These are phyloP conservation scores for Xenopus laevis DNA, from an alignment of 2,113 vertebrate species.

Conservation along the genomic window DNA sequence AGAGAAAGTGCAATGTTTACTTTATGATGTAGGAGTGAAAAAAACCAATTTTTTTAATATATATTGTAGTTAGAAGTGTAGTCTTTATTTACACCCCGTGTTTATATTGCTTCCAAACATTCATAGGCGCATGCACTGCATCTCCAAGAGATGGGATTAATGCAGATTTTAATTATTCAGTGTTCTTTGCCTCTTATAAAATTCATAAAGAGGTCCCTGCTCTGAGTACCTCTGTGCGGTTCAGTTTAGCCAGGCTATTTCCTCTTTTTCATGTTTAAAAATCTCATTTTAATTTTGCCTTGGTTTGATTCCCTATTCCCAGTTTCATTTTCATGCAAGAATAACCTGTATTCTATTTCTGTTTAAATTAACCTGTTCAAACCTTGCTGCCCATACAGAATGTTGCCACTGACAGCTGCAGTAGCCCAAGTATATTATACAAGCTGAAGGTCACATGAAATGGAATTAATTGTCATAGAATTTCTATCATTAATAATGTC, in stretches of 20 bases:
- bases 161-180: slow-evolving; percentile 40
- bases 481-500: no score
- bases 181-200: slow-evolving; percentile 28
- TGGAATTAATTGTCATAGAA: no score
- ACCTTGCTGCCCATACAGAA: neutral
- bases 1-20: no score
- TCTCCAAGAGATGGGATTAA: slow-evolving; percentile 26
- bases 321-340: neutral
- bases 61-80: no score
- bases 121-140: no score
- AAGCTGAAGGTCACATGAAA: no score
- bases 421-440: no score
- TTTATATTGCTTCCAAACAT: no score
- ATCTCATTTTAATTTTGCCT: neutral
- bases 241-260: slow-evolving; percentile 25
- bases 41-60: no score
- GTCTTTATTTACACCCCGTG: no score
- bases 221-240: slow-evolving; percentile 10
- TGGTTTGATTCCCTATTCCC: neutral
- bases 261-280: neutral
- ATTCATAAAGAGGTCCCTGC: slow-evolving; percentile 22
- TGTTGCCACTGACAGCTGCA: no score
- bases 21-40: no score
- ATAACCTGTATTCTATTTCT: neutral
- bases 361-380: neutral